Evolutionary conservation across 2,113 vertebrate species (phyloP).

Genomic region (Dolichotis patagonum): DNA sequence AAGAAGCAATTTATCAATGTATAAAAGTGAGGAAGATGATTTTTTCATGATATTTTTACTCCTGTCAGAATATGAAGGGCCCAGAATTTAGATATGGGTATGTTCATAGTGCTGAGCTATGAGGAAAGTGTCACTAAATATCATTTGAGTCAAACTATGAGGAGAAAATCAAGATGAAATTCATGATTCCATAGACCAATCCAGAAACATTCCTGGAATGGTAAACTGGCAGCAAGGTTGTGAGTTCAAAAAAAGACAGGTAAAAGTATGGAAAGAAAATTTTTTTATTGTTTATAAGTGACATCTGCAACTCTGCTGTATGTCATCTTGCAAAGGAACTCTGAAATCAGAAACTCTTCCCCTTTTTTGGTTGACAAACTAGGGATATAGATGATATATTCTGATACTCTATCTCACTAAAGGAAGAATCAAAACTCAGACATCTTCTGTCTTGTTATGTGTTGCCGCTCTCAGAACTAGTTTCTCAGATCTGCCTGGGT

Average conservation of each 20-base stretch:
- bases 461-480: not conserved
- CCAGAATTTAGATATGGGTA: not conserved
- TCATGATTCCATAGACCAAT: not conserved
- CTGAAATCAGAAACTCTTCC: not conserved
- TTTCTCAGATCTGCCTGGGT: not conserved
- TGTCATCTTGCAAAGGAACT: not conserved
- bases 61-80: not conserved
- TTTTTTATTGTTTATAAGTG: not conserved
- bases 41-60: not conserved
- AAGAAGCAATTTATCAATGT: not conserved
- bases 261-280: not conserved
- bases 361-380: not conserved
- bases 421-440: not conserved
- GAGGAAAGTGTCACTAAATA: not conserved
- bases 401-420: not conserved
- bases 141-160: not conserved
- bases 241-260: not conserved
- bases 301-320: not conserved
- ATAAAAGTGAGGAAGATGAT: not conserved
- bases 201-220: not conserved
- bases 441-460: not conserved
- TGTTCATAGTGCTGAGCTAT: not conserved
- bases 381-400: rapidly evolving
- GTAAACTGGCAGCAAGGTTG: not conserved
- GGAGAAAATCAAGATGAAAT: not conserved